phyloP scores from a whole-genome alignment of 2,888 invertebrate genomes.

The Spicauda simplicius region DNA sequence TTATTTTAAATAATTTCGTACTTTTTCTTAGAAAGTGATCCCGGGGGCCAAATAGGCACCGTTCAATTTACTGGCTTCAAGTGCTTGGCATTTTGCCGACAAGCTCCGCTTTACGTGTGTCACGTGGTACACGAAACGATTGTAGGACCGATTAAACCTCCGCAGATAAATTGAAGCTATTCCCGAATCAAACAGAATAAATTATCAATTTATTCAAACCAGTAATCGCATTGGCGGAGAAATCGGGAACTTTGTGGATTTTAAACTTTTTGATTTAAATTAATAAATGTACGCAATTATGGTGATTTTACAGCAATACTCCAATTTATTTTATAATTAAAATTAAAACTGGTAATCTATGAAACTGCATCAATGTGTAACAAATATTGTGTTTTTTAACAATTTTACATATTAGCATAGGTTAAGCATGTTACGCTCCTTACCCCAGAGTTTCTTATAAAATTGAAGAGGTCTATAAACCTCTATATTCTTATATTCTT shows the following conservation, averaged over 20 bases:
- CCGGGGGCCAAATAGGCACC: background rate
- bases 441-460: too few species aligned
- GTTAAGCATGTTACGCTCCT: too few species aligned
- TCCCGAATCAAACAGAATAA: background rate
- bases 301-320: background rate
- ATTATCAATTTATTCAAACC: background rate
- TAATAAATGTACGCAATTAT: background rate
- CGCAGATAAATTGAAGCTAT: background rate
- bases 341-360: too few species aligned
- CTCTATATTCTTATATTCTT: too few species aligned
- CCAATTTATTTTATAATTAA: too few species aligned
- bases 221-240: background rate
- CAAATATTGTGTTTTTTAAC: too few species aligned
- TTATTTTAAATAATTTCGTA: background rate
- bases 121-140: background rate
- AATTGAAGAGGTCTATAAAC: too few species aligned
- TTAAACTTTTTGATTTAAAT: background rate
- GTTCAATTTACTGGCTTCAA: background rate
- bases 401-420: too few species aligned
- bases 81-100: background rate
- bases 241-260: background rate
- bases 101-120: background rate
- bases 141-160: background rate
- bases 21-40: background rate
- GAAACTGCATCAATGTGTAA: too few species aligned